Percentiles rank a stretch among this genome's conserved stretches.
Conservation (phyloP, 2,797 vertebrate species). For the Onychomys arenicola region DNA sequence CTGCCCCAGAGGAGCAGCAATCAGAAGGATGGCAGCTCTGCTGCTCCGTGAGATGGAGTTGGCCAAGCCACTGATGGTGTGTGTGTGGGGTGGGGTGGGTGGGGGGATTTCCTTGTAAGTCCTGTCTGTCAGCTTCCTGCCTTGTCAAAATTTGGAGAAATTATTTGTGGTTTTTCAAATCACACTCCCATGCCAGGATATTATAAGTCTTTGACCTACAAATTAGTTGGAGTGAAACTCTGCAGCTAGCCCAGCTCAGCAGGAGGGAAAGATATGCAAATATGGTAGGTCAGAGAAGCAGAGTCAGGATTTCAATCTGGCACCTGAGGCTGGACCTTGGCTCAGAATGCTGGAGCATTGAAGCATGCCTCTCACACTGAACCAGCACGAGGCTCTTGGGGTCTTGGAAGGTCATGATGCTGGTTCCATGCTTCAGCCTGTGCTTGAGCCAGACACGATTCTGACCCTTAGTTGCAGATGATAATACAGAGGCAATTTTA, state of each 20-base stretch:
- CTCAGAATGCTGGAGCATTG: neutral
- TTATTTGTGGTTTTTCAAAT: constrained; percentile 52
- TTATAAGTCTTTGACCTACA: constrained; percentile 15
- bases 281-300: neutral
- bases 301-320: neutral
- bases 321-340: neutral
- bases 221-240: constrained; percentile 43
- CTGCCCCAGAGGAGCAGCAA: neutral
- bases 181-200: neutral
- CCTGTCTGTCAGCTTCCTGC: neutral
- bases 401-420: neutral
- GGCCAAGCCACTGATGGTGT: neutral
- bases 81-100: no score
- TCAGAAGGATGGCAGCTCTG: neutral
- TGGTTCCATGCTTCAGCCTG: neutral
- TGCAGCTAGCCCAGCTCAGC: neutral
- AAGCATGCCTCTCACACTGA: neutral
- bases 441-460: neutral
- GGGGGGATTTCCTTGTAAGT: constrained; percentile 49
- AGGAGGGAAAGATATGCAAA: neutral
- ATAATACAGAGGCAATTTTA: neutral
- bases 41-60: neutral
- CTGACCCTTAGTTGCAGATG: neutral
- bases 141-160: constrained; percentile 53
- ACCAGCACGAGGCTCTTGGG: no score